Percentiles rank a stretch among this genome's conserved stretches.
These are phyloP conservation scores for Lasiurus cinereus DNA, from an alignment of 2,113 vertebrate species.

Conservation along the genomic window DNA sequence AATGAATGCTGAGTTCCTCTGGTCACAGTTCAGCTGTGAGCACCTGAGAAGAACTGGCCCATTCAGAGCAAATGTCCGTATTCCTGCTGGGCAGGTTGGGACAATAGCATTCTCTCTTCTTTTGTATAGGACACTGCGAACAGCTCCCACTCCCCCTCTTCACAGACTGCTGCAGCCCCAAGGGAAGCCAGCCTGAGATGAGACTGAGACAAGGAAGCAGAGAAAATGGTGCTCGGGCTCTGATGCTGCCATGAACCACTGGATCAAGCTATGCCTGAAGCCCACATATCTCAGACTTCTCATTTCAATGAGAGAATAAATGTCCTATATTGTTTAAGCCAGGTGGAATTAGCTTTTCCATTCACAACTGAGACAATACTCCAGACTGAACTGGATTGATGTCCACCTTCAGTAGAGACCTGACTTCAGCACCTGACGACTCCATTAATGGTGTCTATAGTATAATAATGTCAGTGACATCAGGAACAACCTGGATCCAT, in stretches of 20 bases:
- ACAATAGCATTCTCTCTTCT: background rate
- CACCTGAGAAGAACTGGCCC: too few species aligned
- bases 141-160: accelerated
- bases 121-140: background rate
- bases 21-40: background rate
- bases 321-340: background rate
- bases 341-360: background rate
- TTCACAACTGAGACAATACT: background rate
- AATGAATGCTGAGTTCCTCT: background rate
- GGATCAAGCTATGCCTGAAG: background rate
- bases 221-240: background rate
- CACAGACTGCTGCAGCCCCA: background rate
- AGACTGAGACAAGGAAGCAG: background rate
- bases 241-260: background rate
- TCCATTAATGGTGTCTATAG: background rate
- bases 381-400: background rate
- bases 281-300: background rate
- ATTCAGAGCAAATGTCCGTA: background rate
- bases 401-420: background rate
- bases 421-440: background rate
- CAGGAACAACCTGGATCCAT: background rate
- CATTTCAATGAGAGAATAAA: background rate
- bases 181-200: background rate
- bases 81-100: background rate
- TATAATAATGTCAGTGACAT: background rate